Base-by-base conservation (phyloP, 2,113 vertebrate genomes). In the Vulpes ferrilata region DNA sequence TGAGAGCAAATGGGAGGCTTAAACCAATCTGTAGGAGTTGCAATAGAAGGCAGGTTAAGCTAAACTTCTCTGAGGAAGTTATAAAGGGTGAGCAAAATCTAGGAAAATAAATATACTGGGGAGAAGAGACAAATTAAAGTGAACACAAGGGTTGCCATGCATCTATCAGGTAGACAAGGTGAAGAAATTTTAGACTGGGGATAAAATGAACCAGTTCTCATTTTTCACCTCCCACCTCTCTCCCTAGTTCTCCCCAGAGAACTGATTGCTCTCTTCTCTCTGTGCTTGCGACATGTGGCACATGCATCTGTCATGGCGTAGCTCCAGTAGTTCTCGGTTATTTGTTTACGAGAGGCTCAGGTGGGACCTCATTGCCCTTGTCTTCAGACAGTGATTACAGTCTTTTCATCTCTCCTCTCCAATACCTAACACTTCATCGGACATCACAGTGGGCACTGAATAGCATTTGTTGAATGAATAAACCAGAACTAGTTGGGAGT, bases 271-370 rank as follows among this genome's bases (percentile, higher is more conserved):
- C 9, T 23, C 27, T 43, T 22, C 35, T 35, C 7, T 60, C 27
- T 27, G 23, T 79, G 73, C 60, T 12, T 1, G 6, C 11, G 19
- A 7, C 51, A 22, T 4, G 15, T 1, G 15, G 48, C 9, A 16
- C 27, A 5, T 4, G 4, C 23, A 35, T 17, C 15, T 19, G 0
- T 16, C 11, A 4, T 1, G 22, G 30, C 7, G 0, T 4, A 10
- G 25, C 30, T 57, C 25, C 86, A 38, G 19, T 22, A 30, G 10
- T 19, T n/a, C 8, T 8, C 5, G 57, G 22, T 20, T 80, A 4
- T 3, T 51, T 82, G 12, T 48, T 62, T 74, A n/a, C 12, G 22
- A 1, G 8, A 27, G 8, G 3, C n/a, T 87, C 17, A 13, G 9
- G n/a, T 22, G 25, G 51, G 60, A 16, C 60, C 27, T 74, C 73